Percentiles rank a stretch among this genome's conserved stretches.
Conservation (phyloP, 2,797 vertebrate species). For the Lagocephalus sceleratus region DNA sequence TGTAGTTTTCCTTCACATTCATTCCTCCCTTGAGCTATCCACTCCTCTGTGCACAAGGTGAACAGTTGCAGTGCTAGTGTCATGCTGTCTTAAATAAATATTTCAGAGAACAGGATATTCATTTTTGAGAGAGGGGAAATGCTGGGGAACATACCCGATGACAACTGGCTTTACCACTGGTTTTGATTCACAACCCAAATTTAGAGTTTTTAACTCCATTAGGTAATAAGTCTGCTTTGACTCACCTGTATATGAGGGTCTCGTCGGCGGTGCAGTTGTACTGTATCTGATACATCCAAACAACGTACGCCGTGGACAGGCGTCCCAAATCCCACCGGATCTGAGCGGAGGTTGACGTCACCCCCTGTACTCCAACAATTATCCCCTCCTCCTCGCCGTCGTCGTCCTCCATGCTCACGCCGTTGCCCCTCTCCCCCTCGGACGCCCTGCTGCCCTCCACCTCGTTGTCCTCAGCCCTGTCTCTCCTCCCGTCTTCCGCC, state of each 20-base stretch:
- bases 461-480: constrained; percentile 34
- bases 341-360: constrained; percentile 86
- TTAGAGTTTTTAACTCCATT: no score
- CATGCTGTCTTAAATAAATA: constrained; percentile 52
- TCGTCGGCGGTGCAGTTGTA: constrained; percentile 92
- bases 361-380: constrained; percentile 81
- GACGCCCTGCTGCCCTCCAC: constrained; percentile 18
- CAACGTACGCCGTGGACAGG: constrained; percentile 69
- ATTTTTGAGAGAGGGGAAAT: constrained; percentile 7
- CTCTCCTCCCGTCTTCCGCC: constrained; percentile 47
- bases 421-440: constrained; percentile 36
- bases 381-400: constrained; percentile 66
- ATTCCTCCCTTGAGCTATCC: constrained; percentile 38
- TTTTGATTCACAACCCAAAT: no score
- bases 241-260: constrained; percentile 89
- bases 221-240: no score
- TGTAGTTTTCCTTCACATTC: constrained; percentile 39
- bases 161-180: no score
- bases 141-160: neutral
- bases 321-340: constrained; percentile 83
- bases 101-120: constrained; percentile 43
- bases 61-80: constrained; percentile 33
- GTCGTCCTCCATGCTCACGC: constrained; percentile 57
- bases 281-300: constrained; percentile 96
- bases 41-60: constrained; percentile 38